Evolutionary conservation across 2,888 invertebrate genomes (phyloP).

Genomic region (Andricus quercusramuli): DNA sequence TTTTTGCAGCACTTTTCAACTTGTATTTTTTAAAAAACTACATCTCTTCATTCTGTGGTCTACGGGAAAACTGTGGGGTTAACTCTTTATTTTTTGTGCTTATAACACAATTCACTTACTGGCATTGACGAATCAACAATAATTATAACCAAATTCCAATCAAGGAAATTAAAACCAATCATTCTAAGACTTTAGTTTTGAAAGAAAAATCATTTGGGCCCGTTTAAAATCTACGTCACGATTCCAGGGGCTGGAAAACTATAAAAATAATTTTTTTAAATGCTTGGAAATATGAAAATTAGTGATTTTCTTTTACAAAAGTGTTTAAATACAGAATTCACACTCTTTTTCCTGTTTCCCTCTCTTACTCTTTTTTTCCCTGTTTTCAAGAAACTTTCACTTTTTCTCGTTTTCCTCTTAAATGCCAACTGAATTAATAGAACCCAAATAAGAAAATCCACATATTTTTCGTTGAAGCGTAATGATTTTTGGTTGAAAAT

Average conservation of each 20-base stretch:
- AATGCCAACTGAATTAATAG: too few species aligned
- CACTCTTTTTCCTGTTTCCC: too few species aligned
- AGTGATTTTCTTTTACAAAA: too few species aligned
- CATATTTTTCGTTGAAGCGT: too few species aligned
- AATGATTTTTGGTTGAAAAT: too few species aligned
- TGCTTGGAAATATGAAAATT: too few species aligned
- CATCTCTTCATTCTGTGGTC: not conserved
- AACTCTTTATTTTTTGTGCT: not conserved
- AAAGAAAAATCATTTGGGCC: not conserved
- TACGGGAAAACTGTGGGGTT: conserved; percentile 1
- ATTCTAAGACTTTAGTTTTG: not conserved
- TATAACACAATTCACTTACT: not conserved
- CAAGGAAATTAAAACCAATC: not conserved
- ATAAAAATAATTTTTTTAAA: not conserved
- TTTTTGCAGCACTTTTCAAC: not conserved
- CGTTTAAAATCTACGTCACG: too few species aligned
- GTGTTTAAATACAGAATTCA: too few species aligned
- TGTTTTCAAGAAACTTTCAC: too few species aligned
- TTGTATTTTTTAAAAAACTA: not conserved
- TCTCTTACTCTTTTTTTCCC: too few species aligned
- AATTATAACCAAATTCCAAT: not conserved
- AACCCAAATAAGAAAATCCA: too few species aligned
- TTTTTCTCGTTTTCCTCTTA: too few species aligned
- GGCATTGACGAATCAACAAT: not conserved
- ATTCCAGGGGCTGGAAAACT: not conserved